Conservation (phyloP, 2,113 vertebrate genomes). For the Philantomba maxwellii region DNA sequence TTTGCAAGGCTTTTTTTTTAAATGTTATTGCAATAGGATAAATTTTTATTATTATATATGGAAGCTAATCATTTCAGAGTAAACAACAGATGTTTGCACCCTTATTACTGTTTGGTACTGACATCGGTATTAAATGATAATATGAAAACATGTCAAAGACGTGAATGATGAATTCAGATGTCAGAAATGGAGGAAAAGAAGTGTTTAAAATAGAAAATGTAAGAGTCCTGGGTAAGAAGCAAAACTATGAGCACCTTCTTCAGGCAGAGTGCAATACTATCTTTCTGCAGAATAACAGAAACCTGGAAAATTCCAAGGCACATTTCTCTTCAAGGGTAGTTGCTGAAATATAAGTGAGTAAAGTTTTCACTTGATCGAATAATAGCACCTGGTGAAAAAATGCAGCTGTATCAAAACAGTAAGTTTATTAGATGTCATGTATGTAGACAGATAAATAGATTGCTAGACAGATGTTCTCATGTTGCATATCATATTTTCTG, state of each 20-base stretch:
- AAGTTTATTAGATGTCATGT: not conserved
- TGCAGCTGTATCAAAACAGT: not conserved
- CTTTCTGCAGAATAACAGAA: not conserved
- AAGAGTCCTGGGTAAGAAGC: conserved; percentile 22
- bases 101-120: conserved; percentile 80
- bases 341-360: not conserved
- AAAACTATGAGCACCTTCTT: conserved; percentile 57
- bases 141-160: conserved; percentile 81
- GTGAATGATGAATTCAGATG: conserved; percentile 78
- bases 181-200: conserved; percentile 71
- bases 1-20: conserved; percentile 49
- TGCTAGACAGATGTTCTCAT: not conserved
- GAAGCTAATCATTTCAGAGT: conserved; percentile 77
- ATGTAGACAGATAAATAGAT: not conserved
- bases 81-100: conserved; percentile 83
- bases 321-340: not conserved
- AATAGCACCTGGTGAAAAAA: not conserved
- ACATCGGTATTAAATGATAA: conserved; percentile 78
- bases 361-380: not conserved
- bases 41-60: conserved; percentile 75
- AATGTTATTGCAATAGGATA: conserved; percentile 56
- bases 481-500: not conserved
- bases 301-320: not conserved
- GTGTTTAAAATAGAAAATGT: conserved; percentile 68
- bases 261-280: conserved; percentile 4